Percentiles rank a stretch among this genome's conserved stretches.
Conservation (phyloP, 2,113 vertebrate genomes). For the Pangasianodon hypophthalmus region DNA sequence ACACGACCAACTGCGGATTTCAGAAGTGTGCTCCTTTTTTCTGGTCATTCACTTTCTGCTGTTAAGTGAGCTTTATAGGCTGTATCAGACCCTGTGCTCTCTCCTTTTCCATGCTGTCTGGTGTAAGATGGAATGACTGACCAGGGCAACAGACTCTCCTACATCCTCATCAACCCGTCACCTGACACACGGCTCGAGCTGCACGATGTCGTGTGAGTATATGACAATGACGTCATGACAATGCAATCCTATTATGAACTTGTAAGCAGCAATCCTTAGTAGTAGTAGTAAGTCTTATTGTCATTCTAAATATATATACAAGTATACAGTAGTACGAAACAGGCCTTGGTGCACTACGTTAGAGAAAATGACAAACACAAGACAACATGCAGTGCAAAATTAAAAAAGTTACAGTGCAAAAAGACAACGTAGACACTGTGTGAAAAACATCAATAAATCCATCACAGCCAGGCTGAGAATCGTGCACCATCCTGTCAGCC, state of each 20-base stretch:
- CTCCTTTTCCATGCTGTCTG: constrained; percentile 30
- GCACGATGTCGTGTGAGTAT: constrained; percentile 81
- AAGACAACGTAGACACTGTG: not conserved
- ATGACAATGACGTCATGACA: not conserved
- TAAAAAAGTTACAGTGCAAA: not conserved
- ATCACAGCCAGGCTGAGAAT: not conserved
- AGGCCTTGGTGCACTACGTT: not conserved
- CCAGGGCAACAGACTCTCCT: constrained; percentile 80
- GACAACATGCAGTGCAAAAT: not conserved
- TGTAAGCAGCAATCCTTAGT: not conserved
- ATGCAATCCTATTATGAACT: not conserved
- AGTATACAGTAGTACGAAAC: not conserved
- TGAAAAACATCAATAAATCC: not conserved
- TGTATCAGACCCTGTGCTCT: not conserved
- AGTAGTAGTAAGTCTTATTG: not conserved
- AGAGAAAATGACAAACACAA: not conserved
- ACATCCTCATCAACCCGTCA: constrained; percentile 83
- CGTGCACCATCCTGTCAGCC: not conserved
- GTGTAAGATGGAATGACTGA: constrained; percentile 80
- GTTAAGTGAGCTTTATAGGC: not conserved
- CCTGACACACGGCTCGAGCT: constrained; percentile 82
- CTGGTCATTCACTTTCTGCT: not conserved
- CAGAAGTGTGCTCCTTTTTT: not conserved
- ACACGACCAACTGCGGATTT: not conserved
- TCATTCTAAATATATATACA: not conserved